phyloP scores from a whole-genome alignment of 2,113 vertebrate species.

The Enhydra lutris region DNA sequence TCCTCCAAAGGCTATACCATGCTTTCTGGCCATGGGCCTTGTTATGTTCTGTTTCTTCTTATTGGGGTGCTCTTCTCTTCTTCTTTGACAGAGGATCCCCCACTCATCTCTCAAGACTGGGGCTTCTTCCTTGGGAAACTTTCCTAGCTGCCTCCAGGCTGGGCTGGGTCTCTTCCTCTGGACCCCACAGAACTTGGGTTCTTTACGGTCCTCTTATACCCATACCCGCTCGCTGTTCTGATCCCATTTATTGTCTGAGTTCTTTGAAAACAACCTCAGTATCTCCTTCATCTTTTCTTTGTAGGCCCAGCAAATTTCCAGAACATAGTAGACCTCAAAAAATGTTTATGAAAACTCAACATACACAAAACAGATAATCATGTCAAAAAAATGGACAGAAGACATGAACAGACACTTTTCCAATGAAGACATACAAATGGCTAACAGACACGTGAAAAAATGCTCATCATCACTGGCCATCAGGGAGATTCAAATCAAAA shows the following conservation, averaged over 20 bases:
- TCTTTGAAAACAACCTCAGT: not conserved
- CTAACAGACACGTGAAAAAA: too few relatives aligned
- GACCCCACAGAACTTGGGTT: not conserved
- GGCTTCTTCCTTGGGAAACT: not conserved
- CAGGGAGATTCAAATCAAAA: too few relatives aligned
- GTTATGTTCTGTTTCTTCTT: not conserved
- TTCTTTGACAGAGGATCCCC: not conserved
- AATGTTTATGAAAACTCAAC: too few relatives aligned
- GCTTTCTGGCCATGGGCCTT: accelerated
- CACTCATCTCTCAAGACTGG: not conserved
- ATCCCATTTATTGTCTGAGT: not conserved
- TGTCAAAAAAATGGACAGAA: too few relatives aligned
- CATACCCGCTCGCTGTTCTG: not conserved
- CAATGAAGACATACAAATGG: too few relatives aligned
- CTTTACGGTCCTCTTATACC: not conserved
- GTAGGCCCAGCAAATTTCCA: not conserved
- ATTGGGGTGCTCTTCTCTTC: not conserved
- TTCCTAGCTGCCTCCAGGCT: not conserved
- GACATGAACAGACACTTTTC: too few relatives aligned
- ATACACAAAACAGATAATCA: too few relatives aligned
- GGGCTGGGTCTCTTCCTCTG: not conserved
- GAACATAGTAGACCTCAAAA: not conserved
- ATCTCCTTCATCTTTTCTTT: not conserved
- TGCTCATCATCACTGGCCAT: too few relatives aligned
- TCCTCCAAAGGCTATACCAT: not conserved